Percentiles rank a stretch among this genome's conserved stretches.
These are phyloP conservation scores for Egretta garzetta DNA, from an alignment of 2,113 vertebrate species.

Conservation along the genomic window DNA sequence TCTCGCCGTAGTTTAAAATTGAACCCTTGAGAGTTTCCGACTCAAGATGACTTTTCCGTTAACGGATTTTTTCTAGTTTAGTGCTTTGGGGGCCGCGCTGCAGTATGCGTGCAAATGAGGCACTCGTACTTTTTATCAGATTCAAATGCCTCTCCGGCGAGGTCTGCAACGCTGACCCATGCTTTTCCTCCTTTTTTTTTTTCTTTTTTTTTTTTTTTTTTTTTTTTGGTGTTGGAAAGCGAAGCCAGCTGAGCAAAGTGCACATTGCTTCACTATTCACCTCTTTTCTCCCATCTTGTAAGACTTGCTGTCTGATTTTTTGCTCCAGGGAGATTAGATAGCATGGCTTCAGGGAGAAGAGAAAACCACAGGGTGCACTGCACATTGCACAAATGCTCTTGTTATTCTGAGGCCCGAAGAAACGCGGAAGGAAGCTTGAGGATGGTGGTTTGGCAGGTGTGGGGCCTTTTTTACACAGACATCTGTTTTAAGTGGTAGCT, in stretches of 20 bases:
- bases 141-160: neutral
- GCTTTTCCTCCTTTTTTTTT: neutral
- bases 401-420: conserved; percentile 42
- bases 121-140: neutral
- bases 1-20: neutral
- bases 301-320: conserved; percentile 5
- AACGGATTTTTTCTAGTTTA: conserved; percentile 7
- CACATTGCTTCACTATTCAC: neutral
- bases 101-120: neutral
- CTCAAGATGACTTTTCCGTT: conserved; percentile 29
- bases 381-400: conserved; percentile 47
- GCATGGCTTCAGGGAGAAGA: conserved; percentile 24
- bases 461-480: conserved; percentile 55
- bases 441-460: conserved; percentile 70
- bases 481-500: conserved; percentile 65
- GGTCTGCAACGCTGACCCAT: neutral
- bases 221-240: neutral
- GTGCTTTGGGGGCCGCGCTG: neutral
- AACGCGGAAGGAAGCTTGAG: conserved; percentile 71
- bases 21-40: conserved; percentile 23
- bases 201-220: neutral
- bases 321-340: neutral
- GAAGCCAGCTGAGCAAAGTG: neutral
- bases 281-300: neutral
- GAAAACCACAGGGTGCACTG: conserved; percentile 29